Conservation (phyloP, 1,140 invertebrate genomes). For the Drosophila ironensis region DNA sequence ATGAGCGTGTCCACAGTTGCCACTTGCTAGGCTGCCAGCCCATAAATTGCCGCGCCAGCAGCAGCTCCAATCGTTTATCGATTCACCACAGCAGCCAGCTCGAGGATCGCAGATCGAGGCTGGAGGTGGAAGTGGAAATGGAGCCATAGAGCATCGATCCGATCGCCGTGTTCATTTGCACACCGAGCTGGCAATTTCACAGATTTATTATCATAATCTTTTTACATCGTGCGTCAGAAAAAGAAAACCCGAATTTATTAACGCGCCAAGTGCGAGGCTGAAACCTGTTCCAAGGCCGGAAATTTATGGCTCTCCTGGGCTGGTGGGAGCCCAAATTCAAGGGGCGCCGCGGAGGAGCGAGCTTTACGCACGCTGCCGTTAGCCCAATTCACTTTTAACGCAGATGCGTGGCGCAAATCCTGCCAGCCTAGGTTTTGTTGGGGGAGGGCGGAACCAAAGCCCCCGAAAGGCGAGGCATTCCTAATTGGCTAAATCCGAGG, state of each 20-base stretch:
- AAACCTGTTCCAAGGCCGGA: conserved; percentile 52
- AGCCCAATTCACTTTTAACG: conserved; percentile 44
- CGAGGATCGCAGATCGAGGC: conserved; percentile 1
- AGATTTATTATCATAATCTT: conserved; percentile 55
- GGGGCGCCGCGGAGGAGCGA: neutral
- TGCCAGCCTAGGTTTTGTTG: neutral
- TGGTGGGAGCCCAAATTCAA: conserved; percentile 1
- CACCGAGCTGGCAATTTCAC: conserved; percentile 46
- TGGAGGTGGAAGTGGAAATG: conserved; percentile 21
- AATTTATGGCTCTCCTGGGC: conserved; percentile 26
- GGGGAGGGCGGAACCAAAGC: conserved; percentile 35
- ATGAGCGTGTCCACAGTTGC: conserved; percentile 46
- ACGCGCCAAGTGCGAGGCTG: conserved; percentile 23
- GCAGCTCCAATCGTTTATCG: conserved; percentile 38
- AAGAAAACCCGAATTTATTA: conserved; percentile 54
- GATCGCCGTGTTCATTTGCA: conserved; percentile 62
- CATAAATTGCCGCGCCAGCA: conserved; percentile 59
- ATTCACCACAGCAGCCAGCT: conserved; percentile 18
- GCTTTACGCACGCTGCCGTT: conserved; percentile 68
- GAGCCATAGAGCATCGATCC: conserved; percentile 41
- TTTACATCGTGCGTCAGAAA: conserved; percentile 41
- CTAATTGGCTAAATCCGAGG: conserved; percentile 55
- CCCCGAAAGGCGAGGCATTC: conserved; percentile 25
- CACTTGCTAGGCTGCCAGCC: conserved; percentile 54
- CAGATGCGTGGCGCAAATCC: conserved; percentile 8